phyloP scores from a whole-genome alignment of 2,797 vertebrate genomes.

The Rhabdophis nuchalis region DNA sequence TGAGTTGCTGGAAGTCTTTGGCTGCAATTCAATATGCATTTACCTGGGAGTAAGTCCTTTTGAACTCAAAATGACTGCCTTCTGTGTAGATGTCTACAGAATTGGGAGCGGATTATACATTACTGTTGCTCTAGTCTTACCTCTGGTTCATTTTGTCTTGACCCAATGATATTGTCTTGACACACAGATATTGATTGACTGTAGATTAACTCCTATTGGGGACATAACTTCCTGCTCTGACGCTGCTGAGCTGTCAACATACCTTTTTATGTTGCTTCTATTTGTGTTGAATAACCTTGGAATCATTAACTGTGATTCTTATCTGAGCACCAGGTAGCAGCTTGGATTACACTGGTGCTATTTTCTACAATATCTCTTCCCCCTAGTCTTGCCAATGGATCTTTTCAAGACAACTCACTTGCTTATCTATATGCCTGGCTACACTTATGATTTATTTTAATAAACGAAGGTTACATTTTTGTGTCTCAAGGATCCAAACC shows the following conservation, averaged over 20 bases:
- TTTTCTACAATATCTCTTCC: not conserved
- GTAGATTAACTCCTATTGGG: not conserved
- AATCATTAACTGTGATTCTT: not conserved
- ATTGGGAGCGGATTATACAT: not conserved
- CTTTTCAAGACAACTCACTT: not conserved
- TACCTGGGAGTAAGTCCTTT: not conserved
- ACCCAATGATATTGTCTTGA: not conserved
- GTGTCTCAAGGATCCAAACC: not conserved
- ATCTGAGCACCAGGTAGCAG: not conserved
- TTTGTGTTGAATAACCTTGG: constrained; percentile 10
- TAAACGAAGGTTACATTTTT: not conserved
- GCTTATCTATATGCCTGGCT: not conserved
- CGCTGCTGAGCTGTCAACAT: constrained; percentile 8
- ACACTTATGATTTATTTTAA: not conserved
- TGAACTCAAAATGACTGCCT: not conserved
- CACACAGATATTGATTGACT: not conserved
- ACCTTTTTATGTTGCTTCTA: not conserved
- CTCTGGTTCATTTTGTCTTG: not conserved
- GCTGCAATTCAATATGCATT: not conserved
- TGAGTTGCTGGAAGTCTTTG: not conserved
- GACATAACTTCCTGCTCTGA: constrained; percentile 17
- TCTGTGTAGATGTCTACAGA: not conserved
- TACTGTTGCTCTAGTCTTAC: not conserved
- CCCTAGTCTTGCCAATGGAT: not conserved
- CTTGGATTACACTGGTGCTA: not conserved